Percentiles rank a stretch among this genome's conserved stretches.
Evolutionary conservation across 1,140 invertebrate species (phyloP).

Genomic region (Meloidogyne chitwoodi): DNA sequence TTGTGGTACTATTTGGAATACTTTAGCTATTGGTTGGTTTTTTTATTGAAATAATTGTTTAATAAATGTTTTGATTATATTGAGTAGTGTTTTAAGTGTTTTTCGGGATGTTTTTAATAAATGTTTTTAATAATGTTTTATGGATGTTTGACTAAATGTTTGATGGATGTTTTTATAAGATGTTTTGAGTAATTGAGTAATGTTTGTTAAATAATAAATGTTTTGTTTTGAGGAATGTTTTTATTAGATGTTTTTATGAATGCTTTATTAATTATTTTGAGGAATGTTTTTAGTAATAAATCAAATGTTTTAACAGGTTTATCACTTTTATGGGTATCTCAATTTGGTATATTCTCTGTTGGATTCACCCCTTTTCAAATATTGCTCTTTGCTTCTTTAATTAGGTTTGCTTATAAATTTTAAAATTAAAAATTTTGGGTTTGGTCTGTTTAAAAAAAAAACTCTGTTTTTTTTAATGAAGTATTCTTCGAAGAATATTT

Average conservation of each 20-base stretch:
- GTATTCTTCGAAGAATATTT: no score
- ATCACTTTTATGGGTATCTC: constrained; percentile 34
- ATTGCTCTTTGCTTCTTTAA: constrained; percentile 84
- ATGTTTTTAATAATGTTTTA: no score
- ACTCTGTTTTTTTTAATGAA: no score
- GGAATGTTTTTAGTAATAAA: neutral
- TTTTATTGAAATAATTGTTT: neutral
- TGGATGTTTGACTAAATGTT: no score
- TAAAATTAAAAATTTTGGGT: no score
- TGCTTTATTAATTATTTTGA: neutral
- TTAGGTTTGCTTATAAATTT: no score
- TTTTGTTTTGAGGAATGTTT: neutral
- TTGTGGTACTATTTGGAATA: constrained; percentile 66
- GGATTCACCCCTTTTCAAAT: constrained; percentile 69
- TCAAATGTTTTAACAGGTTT: constrained; percentile 20
- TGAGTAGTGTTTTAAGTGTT: neutral
- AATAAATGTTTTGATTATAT: neutral
- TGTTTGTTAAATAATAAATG: no score
- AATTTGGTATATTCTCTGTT: constrained; percentile 43
- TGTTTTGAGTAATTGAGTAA: no score
- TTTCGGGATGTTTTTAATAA: neutral
- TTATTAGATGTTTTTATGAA: neutral
- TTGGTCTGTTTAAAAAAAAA: no score
- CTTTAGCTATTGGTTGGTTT: constrained; percentile 49
- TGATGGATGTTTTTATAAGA: neutral